Evolutionary conservation across 2,888 invertebrate genomes (phyloP), one percentile per base, ranked within the genome.

Genomic region (Sinodicranocentrus sp.): DNA sequence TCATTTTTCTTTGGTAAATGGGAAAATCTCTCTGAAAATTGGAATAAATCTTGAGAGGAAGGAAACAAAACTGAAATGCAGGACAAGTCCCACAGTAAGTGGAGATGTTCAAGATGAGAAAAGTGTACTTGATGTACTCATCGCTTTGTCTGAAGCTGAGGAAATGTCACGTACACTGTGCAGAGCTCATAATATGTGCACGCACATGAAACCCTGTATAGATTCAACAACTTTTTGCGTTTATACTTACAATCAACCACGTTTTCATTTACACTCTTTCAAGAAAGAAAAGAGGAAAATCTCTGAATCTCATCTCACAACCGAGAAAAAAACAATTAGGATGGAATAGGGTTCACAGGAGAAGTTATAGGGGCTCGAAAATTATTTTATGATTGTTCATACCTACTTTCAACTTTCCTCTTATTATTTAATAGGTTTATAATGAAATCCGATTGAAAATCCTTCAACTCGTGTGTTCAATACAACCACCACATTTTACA

Each of bases 1-100:
- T 80, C 80, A 80, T 80, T 80, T 80, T 80, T 80, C 80, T 23
- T 72, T 33, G 33, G 57, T 54, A 72, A 80, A 67, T 72, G 5
- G 80, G 80, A 73, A 73, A 73, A 80, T 65, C 43, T 73, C 65
- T 70, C 25, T 63, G n/a, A n/a, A 25, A 80, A 80, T 57, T 59
- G 59, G 80, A 73, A 80, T 80, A 80, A 80, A 80, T 80, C 65
- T 72, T 80, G 70, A 25, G 26, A 19, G 23, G 21, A 78, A 39
- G 48, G 48, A 61, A 61, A 57, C 59, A 70, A 61, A 78, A 76
- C 59, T 61, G 33, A 70, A 65, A 57, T 57, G 57, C n/a, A 19
- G 19, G 19, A 61, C 48, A 13, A 26, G 25, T 23, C 48, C 43
- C 61, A 26, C 19, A n/a, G 43, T 43, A 48, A 10, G 5, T 13